These are phyloP conservation scores for Samia ricini DNA, from an alignment of 1,140 invertebrate species.

Conservation along the genomic window DNA sequence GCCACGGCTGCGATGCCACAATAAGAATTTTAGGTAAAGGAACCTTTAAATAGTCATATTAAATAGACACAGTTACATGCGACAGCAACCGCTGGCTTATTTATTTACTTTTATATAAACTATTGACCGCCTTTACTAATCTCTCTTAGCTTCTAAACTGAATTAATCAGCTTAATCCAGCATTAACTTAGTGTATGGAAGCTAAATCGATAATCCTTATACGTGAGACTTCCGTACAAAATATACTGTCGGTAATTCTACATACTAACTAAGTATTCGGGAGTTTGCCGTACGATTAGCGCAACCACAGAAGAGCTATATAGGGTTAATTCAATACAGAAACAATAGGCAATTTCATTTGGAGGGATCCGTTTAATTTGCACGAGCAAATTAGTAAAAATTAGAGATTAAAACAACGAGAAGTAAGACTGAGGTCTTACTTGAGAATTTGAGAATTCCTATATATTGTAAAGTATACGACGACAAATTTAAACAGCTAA, in stretches of 20 bases:
- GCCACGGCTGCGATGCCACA: too few relatives aligned
- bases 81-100: too few relatives aligned
- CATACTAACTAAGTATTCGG: neutral
- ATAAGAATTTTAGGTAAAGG: too few relatives aligned
- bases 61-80: too few relatives aligned
- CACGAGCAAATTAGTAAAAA: too few relatives aligned
- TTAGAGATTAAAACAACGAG: too few relatives aligned
- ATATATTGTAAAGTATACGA: too few relatives aligned
- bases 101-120: neutral
- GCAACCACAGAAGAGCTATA: neutral
- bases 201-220: constrained; percentile 1
- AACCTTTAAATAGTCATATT: too few relatives aligned
- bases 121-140: neutral
- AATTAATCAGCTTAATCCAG: neutral
- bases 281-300: neutral
- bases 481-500: too few relatives aligned
- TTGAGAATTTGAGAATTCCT: too few relatives aligned
- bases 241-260: neutral
- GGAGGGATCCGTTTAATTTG: neutral
- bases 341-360: neutral
- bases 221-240: neutral
- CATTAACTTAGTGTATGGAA: neutral
- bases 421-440: too few relatives aligned
- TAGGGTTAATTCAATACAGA: neutral
- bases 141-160: neutral